Conservation (phyloP, 2,797 vertebrate genomes). For the Amazona finschi region DNA sequence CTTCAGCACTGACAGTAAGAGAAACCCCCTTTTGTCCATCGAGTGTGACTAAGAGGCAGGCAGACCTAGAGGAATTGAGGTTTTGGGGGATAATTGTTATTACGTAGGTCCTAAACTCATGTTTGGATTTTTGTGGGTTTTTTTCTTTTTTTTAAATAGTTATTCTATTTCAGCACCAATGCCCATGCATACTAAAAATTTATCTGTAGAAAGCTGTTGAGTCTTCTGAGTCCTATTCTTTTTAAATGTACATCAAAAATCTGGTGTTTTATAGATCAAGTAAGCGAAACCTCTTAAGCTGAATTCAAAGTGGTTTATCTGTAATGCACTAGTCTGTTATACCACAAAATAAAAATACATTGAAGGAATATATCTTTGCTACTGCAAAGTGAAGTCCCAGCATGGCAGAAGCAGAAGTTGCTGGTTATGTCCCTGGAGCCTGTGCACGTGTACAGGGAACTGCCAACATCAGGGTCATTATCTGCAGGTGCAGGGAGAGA, state of each 20-base stretch:
- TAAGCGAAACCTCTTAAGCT: not conserved
- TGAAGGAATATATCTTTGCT: not conserved
- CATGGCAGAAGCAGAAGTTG: not conserved
- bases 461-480: not conserved
- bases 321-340: not conserved
- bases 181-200: rapidly evolving
- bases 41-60: constrained; percentile 12
- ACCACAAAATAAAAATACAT: not conserved
- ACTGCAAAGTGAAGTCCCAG: not conserved
- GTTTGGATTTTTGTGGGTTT: not conserved
- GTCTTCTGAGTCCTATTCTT: not conserved
- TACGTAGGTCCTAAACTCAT: not conserved
- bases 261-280: not conserved
- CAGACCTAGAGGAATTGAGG: not conserved
- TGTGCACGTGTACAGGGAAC: not conserved
- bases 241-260: not conserved
- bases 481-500: not conserved
- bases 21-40: not conserved
- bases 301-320: not conserved
- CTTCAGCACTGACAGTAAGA: constrained; percentile 15
- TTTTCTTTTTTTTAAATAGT: not conserved
- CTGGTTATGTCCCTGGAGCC: not conserved
- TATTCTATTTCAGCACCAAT: not conserved
- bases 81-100: not conserved
- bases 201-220: not conserved